Base-by-base conservation (phyloP, 64 coral and sea anemone genomes). In the Orbicella faveolata region DNA sequence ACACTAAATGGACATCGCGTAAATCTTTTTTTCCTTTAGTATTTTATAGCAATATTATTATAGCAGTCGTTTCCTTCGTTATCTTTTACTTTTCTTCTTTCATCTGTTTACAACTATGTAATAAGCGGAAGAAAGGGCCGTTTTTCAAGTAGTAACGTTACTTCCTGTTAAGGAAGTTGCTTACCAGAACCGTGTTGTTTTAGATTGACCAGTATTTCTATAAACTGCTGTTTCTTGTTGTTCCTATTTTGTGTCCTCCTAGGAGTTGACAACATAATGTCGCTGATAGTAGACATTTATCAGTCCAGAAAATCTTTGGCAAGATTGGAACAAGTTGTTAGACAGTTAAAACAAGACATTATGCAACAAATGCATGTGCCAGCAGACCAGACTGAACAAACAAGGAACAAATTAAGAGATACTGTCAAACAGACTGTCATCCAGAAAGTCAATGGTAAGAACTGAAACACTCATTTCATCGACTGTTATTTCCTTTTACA, bases 201-300 rank as follows among this genome's bases (percentile, higher is more conserved):
- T 59, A 59, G 7, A 6, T 3, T 48, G 3, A 59, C 55, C 55
- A 14, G 9, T 12, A 59, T 59, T 15, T 59, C 55, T 14, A 59
- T 15, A 14, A 59, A 9, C 1, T 59, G 1, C 55, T 59, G 13
- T 57, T 59, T 59, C 15, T 15, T 59, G 11, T 16, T 59, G 10
- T 79, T 61, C 13, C 10, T 2, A 11, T 33, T 2, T 21, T 63
- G 9, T 69, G 37, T 72, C 18, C 11, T 17, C 72, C 34, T 8
- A 91, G 89, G 89, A 64, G 82, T 81, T n/a, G 79, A 91, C 18
- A 84, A 81, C 83, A 36, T 83, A 37, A 75, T 91, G 70, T 57
- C 68, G 4, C n/a, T 91, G 18, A 74, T 91, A 59, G 9, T 91
- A 33, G 89, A 91, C 14, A 77, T 91, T 20, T 91, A 84, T 82